A percentile compares a stretch with the other conserved stretches of the same genome.
Conservation (phyloP, 2,888 invertebrate species). For the Plutella xylostella region DNA sequence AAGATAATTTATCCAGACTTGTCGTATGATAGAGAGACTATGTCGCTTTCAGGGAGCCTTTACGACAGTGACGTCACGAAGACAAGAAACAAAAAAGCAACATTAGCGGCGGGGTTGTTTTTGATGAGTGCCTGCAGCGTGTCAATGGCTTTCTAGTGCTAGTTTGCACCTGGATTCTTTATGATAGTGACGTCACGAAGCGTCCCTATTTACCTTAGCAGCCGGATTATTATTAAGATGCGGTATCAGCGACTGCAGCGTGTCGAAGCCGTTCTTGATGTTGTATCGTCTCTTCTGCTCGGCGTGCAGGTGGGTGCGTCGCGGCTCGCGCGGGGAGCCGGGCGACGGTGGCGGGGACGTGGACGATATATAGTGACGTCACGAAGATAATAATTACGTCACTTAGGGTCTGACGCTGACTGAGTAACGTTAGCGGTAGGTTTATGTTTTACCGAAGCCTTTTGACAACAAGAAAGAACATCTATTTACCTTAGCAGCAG, state of each 20-base stretch:
- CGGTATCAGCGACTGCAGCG: conserved; percentile 91
- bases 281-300: conserved; percentile 96
- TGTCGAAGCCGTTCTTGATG: conserved; percentile 97
- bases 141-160: too few species aligned
- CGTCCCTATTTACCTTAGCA: conserved; percentile 89
- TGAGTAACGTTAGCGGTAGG: neutral
- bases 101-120: too few species aligned
- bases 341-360: conserved; percentile 73
- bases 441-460: neutral
- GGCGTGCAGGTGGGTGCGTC: conserved; percentile 93
- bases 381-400: neutral
- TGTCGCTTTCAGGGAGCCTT: too few species aligned
- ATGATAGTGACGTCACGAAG: too few species aligned
- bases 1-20: too few species aligned
- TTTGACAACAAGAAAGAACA: neutral
- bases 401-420: neutral
- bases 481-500: conserved; percentile 81
- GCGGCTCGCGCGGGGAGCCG: conserved; percentile 73
- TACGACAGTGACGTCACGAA: too few species aligned
- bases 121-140: too few species aligned
- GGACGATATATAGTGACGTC: conserved; percentile 24
- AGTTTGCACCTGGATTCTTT: too few species aligned
- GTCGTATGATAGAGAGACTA: too few species aligned
- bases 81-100: too few species aligned
- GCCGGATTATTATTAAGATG: conserved; percentile 90